Base-by-base conservation (phyloP, 2,113 vertebrate genomes). In the Chaetura pelagica region DNA sequence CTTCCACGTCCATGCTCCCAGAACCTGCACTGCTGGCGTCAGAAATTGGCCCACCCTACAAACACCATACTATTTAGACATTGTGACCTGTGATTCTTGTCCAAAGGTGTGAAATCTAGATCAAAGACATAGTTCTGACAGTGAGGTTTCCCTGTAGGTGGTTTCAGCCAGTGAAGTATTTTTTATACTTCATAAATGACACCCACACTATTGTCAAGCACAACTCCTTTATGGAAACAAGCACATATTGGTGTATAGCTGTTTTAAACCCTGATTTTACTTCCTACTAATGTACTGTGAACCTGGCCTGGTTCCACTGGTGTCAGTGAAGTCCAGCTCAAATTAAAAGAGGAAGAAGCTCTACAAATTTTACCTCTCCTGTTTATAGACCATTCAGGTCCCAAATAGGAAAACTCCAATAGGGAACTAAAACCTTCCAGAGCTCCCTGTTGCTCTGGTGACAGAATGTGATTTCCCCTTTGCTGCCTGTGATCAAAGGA, bases 171-270 rank as follows among this genome's bases (percentile, higher is more conserved):
- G 61, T 4, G 1, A 19, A 69, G 51, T 64, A 27, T 30, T 85
- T 81, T 92, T 94, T 79, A 35, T 54, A 42, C 69, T 93, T 91
- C 69, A 91, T 71, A 93, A 87, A 88, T 84, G 82, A 94, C 93
- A 84, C 92, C 93, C 83, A 95, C 93, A 83, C 82, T 52, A 88
- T 88, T 91, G 72, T 93, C 87, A 96, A 91, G 84, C 66, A 90
- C 35, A 66, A 71, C 55, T 34, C 0, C 0, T 80, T 96, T 95
- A 66, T 90, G 44, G 93, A 94, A 96, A 96, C 74, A 94, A 87
- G 84, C 75, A 83, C 48, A 67, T 86, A 54, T 58, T 84, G 73
- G 40, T 91, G 72, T 80, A 35, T 48, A 69, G 67, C 40, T 79
- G 67, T 76, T 83, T 93, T 66, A 94, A 94, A 91, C 23, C 42